Conservation (phyloP, 2,797 vertebrate genomes). For the Pseudopleuronectes americanus region DNA sequence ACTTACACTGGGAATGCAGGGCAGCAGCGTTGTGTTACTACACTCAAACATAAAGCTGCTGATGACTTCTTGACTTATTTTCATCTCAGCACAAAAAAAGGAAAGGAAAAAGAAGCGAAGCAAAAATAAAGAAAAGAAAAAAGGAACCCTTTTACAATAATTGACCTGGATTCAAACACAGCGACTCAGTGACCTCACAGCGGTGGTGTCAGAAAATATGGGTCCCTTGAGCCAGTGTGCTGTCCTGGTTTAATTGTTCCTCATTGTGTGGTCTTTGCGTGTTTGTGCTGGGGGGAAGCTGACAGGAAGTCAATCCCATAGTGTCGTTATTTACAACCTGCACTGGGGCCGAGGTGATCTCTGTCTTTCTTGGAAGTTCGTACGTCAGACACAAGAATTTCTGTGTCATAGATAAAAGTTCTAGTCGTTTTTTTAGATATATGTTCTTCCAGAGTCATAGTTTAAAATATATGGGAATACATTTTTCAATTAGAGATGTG, state of each 20-base stretch:
- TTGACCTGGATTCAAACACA: conserved; percentile 48
- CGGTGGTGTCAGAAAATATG: conserved; percentile 30
- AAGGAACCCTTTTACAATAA: conserved; percentile 8
- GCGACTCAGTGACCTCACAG: conserved; percentile 38
- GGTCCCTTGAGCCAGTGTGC: conserved; percentile 41
- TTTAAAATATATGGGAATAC: background rate
- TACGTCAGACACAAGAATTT: conserved; percentile 21
- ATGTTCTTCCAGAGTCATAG: background rate
- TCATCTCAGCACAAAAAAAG: conserved; percentile 9
- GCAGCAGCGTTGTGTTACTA: conserved; percentile 25
- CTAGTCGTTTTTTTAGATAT: background rate
- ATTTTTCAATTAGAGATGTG: too few species aligned
- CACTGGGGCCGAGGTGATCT: conserved; percentile 41
- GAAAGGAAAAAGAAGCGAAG: background rate
- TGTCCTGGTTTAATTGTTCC: conserved; percentile 45
- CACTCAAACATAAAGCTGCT: background rate
- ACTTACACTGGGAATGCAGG: conserved; percentile 36
- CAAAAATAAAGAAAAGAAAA: background rate
- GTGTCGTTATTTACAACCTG: conserved; percentile 54
- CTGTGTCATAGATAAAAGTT: background rate
- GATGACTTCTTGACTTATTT: conserved; percentile 23
- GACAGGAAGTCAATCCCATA: conserved; percentile 63
- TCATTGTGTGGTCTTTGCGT: conserved; percentile 53
- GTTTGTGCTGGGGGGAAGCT: conserved; percentile 42
- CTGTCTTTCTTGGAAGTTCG: conserved; percentile 28